These are phyloP conservation scores for Astreopora myriophthalma DNA, from an alignment of 64 coral and sea anemone species.

Conservation along the genomic window DNA sequence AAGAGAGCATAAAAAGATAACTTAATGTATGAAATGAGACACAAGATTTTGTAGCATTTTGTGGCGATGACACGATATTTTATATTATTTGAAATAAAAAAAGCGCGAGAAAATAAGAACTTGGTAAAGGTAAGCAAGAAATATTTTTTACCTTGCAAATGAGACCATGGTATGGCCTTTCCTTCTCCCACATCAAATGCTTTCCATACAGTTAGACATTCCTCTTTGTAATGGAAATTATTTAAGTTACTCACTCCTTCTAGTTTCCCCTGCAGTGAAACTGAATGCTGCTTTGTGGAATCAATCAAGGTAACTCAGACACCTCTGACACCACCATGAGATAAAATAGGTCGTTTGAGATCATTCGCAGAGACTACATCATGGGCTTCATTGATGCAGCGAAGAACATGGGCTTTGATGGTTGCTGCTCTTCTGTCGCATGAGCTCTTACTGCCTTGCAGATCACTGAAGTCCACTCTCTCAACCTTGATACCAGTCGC, in stretches of 20 bases:
- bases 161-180: constrained; percentile 26
- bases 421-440: constrained; percentile 14
- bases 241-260: constrained; percentile 43
- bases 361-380: constrained; percentile 28
- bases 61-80: neutral
- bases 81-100: neutral
- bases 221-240: constrained; percentile 16
- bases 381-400: constrained; percentile 30
- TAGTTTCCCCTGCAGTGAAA: neutral
- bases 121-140: neutral
- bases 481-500: neutral
- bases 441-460: neutral
- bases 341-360: constrained; percentile 22
- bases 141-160: neutral
- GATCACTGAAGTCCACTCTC: constrained; percentile 34
- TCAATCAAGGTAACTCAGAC: constrained; percentile 21
- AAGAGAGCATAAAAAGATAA: neutral
- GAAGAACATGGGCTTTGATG: constrained; percentile 45
- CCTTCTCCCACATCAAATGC: constrained; percentile 56
- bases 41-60: neutral
- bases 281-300: neutral
- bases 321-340: constrained; percentile 36
- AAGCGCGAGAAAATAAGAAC: neutral
- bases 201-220: constrained; percentile 52
- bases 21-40: neutral